Conservation (phyloP, 1,140 invertebrate genomes). For the Microplitis demolitor region DNA sequence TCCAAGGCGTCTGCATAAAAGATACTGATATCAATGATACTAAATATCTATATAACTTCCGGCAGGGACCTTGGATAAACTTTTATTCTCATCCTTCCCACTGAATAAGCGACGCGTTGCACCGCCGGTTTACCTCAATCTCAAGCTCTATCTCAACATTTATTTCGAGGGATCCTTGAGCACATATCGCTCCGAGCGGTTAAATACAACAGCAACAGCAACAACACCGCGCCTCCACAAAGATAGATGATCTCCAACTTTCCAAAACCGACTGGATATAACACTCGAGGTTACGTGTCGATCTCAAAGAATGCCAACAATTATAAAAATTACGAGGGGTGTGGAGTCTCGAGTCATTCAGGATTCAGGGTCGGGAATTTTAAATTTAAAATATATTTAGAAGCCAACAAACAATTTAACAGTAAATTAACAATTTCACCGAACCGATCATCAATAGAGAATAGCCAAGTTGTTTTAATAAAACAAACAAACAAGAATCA, state of each 20-base stretch:
- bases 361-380: no score
- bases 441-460: background rate
- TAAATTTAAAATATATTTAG: background rate
- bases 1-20: no score
- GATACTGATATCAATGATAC: no score
- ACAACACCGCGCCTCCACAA: constrained; percentile 2
- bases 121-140: no score
- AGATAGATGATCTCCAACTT: constrained; percentile 15
- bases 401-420: background rate
- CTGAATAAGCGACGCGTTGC: no score
- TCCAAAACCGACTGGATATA: background rate
- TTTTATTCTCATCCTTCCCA: no score
- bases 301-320: background rate
- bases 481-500: background rate
- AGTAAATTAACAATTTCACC: background rate
- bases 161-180: background rate
- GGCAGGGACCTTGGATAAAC: no score
- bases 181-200: background rate
- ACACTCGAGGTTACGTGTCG: constrained; percentile 2
- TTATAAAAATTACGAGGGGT: no score
- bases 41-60: no score
- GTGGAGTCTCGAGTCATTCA: no score
- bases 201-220: background rate
- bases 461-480: background rate
- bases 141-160: background rate